Base-by-base conservation (phyloP, 1,140 invertebrate genomes). In the Pristionchus pacificus region DNA sequence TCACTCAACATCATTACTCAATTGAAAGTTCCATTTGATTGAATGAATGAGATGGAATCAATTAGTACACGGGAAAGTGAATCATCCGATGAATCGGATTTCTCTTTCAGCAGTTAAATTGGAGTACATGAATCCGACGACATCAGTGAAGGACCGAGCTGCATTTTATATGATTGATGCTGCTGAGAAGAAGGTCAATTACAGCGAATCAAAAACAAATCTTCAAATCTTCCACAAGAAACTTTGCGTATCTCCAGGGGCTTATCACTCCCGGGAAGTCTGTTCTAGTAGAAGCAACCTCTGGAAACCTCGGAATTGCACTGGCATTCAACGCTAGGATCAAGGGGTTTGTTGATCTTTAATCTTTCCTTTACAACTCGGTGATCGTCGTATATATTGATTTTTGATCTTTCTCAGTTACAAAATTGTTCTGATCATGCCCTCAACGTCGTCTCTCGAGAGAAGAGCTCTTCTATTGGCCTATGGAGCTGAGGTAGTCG, bases 231-330 rank as follows among this genome's bases (percentile, higher is more conserved):
- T 1, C 24, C 3, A 62, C 30, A 15, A 33, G 30, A 2, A 6
- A 33, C 28, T 60, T 72, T 68, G 0, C 66, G 71, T 62, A 67
- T 24, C 32, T 76, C 61, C 84, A 85, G 0, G 85, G 85, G 2
- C 69, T 74, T 2, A 82, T 72, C 14, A 84, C 79, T 29, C 61
- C 84, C 3, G 80, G 77, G 55, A 79, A 79, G 57, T n/a, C n/a
- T n/a, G n/a, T n/a, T n/a, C n/a, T n/a, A n/a, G n/a, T n/a, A n/a
- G n/a, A n/a, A n/a, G n/a, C 80, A 75, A 71, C 84, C 15, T 84
- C 83, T 3, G 85, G 85, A 67, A 86, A 86, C 70, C 86, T 85
- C 19, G 84, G 78, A 67, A 79, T 85, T 64, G 85, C 76, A 1
- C 70, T 85, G 38, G 81, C 83, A 6, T 77, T 86, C 73, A 78